A percentile compares a stretch with the other conserved stretches of the same genome.
Evolutionary conservation across 1,140 invertebrate species (phyloP).

Genomic region (Trichoplusia ni): DNA sequence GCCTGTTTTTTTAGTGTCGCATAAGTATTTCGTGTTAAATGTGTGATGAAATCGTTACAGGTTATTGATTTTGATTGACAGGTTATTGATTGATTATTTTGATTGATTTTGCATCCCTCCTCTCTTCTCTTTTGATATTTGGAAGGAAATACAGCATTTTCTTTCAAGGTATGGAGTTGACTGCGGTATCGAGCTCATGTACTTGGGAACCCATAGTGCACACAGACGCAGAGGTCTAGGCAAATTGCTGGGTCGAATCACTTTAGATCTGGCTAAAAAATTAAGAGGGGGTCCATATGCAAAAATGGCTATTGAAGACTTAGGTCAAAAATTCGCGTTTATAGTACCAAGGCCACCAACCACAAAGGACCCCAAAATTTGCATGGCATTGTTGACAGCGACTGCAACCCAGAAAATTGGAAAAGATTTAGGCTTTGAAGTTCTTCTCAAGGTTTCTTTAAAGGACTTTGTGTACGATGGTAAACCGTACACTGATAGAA

Average conservation of each 20-base stretch:
- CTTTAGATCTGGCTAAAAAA: slow-evolving; percentile 80
- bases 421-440: slow-evolving; percentile 79
- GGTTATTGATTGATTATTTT: no score
- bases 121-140: no score
- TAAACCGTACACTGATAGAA: slow-evolving; percentile 81
- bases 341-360: slow-evolving; percentile 49
- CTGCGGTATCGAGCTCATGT: slow-evolving; percentile 86
- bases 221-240: slow-evolving; percentile 81
- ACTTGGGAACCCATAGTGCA: slow-evolving; percentile 81
- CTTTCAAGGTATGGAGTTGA: no score
- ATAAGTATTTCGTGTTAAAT: no score
- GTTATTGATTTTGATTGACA: no score
- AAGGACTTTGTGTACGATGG: slow-evolving; percentile 81
- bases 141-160: no score
- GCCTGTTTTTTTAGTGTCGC: no score
- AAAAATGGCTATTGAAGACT: slow-evolving; percentile 66
- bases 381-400: slow-evolving; percentile 83
- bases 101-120: no score
- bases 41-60: no score
- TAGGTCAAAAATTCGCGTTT: slow-evolving; percentile 61
- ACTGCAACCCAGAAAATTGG: slow-evolving; percentile 82
- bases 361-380: slow-evolving; percentile 78
- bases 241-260: slow-evolving; percentile 75
- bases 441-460: slow-evolving; percentile 73
- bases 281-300: slow-evolving; percentile 79